Conservation (phyloP, 2,888 invertebrate species). For the Ochropacha duplaris region DNA sequence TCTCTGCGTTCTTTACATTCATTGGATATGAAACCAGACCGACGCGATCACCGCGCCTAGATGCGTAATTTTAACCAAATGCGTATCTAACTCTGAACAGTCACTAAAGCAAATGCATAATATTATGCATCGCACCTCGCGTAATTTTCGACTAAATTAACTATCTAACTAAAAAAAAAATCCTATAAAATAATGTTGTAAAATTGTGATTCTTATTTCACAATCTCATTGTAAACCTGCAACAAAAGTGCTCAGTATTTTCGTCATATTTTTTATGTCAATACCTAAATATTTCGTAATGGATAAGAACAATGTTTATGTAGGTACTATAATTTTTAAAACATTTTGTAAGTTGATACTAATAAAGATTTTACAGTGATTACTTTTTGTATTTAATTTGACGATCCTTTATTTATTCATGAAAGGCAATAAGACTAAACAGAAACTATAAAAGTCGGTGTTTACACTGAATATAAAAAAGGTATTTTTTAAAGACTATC, state of each 20-base stretch:
- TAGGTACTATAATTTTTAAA: slow-evolving; percentile 51
- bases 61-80: slow-evolving; percentile 40
- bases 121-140: slow-evolving; percentile 11
- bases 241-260: slow-evolving; percentile 61
- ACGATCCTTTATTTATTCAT: slow-evolving; percentile 4
- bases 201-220: neutral
- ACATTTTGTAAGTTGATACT: slow-evolving; percentile 66
- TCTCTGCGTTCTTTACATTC: slow-evolving; percentile 87
- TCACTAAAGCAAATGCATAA: slow-evolving; percentile 2
- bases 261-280: slow-evolving; percentile 28
- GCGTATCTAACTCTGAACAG: neutral
- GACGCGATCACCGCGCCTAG: slow-evolving; percentile 70
- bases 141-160: slow-evolving; percentile 8
- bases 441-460: neutral
- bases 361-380: slow-evolving; percentile 70
- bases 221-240: slow-evolving; percentile 38
- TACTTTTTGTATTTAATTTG: slow-evolving; percentile 34
- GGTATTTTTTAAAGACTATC: neutral
- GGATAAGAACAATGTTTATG: slow-evolving; percentile 9
- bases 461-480: neutral
- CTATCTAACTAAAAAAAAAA: slow-evolving; percentile 25
- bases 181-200: slow-evolving; percentile 1
- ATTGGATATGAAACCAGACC: slow-evolving; percentile 79
- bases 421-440: too few species aligned
- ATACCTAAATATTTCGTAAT: neutral